A percentile compares a stretch with the other conserved stretches of the same genome.
Evolutionary conservation across 2,888 invertebrate genomes (phyloP).

Genomic region (Galerucella calmariensis): DNA sequence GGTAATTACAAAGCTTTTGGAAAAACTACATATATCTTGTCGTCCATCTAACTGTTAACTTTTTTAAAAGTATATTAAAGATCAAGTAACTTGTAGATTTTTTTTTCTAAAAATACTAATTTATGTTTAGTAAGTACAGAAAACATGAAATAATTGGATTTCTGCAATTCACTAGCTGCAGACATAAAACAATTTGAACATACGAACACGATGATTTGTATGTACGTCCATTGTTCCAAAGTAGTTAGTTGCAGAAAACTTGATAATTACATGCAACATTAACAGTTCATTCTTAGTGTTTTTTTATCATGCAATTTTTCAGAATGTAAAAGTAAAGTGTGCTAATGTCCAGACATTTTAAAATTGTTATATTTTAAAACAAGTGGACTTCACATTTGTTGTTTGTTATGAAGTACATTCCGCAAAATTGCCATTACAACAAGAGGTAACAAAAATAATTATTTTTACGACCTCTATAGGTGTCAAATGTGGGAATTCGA

Average conservation of each 20-base stretch:
- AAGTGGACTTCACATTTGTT: not conserved
- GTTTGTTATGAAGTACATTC: not conserved
- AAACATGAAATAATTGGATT: constrained; percentile 34
- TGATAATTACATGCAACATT: constrained; percentile 20
- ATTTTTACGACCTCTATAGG: not conserved
- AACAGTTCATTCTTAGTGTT: constrained; percentile 12
- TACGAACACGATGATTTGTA: too few species aligned
- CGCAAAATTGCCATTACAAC: not conserved
- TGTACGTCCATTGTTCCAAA: too few species aligned
- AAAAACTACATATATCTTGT: constrained; percentile 19
- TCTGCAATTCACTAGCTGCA: not conserved
- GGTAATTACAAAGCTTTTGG: not conserved
- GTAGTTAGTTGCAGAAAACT: constrained; percentile 30
- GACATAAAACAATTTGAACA: too few species aligned
- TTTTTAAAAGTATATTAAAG: constrained; percentile 13
- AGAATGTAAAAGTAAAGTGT: not conserved
- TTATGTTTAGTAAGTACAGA: constrained; percentile 41
- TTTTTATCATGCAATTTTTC: not conserved
- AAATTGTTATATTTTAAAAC: not conserved
- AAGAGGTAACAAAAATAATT: not conserved
- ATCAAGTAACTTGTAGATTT: not conserved
- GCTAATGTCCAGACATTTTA: not conserved
- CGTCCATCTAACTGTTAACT: constrained; percentile 29
- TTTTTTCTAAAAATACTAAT: constrained; percentile 33
- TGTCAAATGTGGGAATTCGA: constrained; percentile 1